Percentiles rank a stretch among this genome's conserved stretches.
Evolutionary conservation across 2,888 invertebrate genomes (phyloP).

Genomic region (Seira musarum): DNA sequence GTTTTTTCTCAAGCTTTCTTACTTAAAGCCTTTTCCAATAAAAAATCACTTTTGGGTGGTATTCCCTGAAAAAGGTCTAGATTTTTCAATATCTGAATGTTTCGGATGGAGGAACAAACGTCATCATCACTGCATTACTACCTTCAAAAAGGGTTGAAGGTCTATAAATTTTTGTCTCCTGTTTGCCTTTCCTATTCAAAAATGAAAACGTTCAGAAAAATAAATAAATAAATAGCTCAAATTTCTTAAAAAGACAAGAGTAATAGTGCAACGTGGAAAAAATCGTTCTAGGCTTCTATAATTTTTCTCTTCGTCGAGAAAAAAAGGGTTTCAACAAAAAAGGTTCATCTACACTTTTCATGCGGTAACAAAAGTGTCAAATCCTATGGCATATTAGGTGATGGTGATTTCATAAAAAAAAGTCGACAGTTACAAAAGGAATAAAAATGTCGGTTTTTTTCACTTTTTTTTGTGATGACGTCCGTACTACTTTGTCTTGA

Average conservation of each 20-base stretch:
- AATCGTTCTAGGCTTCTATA: neutral
- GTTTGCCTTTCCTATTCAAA: neutral
- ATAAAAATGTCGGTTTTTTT: neutral
- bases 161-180: conserved; percentile 22
- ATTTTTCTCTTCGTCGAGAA: no score
- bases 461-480: neutral
- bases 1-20: no score
- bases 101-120: neutral
- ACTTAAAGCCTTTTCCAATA: neutral
- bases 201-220: conserved; percentile 8
- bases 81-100: conserved; percentile 1
- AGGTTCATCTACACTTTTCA: conserved; percentile 6
- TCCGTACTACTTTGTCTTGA: no score
- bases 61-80: conserved; percentile 50
- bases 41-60: conserved; percentile 39
- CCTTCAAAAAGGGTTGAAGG: conserved; percentile 42
- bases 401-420: conserved; percentile 39
- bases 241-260: no score
- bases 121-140: conserved; percentile 21
- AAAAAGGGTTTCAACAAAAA: conserved; percentile 2
- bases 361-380: conserved; percentile 43
- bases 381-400: conserved; percentile 11
- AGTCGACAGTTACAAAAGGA: conserved; percentile 28
- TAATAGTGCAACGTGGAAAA: neutral
- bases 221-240: no score